Evolutionary conservation across 2,888 invertebrate species (phyloP).

Genomic region (Pedicia rivosa): DNA sequence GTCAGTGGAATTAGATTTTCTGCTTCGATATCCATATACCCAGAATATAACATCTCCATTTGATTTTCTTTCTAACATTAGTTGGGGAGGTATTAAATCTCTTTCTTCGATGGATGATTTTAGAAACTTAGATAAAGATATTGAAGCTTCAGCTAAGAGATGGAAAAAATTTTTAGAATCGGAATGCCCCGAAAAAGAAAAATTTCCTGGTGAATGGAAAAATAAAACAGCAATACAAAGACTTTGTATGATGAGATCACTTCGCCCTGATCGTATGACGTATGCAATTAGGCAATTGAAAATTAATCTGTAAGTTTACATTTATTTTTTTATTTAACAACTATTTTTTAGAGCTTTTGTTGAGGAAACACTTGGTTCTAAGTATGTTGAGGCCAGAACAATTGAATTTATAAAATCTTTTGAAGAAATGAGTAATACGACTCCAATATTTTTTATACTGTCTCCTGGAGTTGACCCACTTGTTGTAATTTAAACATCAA

Average conservation of each 20-base stretch:
- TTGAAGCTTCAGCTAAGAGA: constrained; percentile 77
- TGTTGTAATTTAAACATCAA: constrained; percentile 32
- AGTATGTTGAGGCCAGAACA: constrained; percentile 62
- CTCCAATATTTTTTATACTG: constrained; percentile 85
- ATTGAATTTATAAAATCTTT: constrained; percentile 74
- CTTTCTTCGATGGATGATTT: constrained; percentile 66
- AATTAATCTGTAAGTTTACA: neutral
- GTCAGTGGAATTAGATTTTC: constrained; percentile 64
- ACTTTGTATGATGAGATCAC: constrained; percentile 81
- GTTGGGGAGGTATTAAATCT: constrained; percentile 72
- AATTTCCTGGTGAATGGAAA: constrained; percentile 93
- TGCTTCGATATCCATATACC: constrained; percentile 68
- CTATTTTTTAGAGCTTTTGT: constrained; percentile 42
- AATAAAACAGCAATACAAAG: constrained; percentile 70
- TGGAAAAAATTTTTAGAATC: constrained; percentile 90
- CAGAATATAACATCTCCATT: constrained; percentile 61
- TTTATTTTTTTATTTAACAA: constrained; percentile 18
- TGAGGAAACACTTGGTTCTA: constrained; percentile 72
- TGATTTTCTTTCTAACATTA: constrained; percentile 60
- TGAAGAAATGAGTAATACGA: constrained; percentile 67
- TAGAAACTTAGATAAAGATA: constrained; percentile 73
- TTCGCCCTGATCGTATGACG: constrained; percentile 87
- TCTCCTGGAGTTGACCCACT: constrained; percentile 91
- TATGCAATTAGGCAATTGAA: constrained; percentile 42
- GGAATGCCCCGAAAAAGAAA: constrained; percentile 85